Evolutionary conservation across 2,888 invertebrate genomes (phyloP), one percentile per base, ranked within the genome.

Genomic region (Drosophila rellima): DNA sequence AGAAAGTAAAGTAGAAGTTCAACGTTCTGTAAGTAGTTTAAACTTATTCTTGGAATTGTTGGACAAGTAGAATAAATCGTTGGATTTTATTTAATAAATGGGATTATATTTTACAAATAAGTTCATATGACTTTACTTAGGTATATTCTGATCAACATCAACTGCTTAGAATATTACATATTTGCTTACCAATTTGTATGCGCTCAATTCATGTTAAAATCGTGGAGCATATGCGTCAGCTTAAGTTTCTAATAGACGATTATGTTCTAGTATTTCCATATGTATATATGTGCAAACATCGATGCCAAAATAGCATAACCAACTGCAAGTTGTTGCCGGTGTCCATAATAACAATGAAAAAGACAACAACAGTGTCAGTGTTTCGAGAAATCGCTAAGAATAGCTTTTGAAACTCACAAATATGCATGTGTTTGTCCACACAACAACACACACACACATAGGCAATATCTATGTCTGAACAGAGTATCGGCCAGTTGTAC

Each of bases 351-450:
- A 61, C 57, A 65, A 70, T 48, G 61, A 73, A 67, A 80, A 68
- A 69, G 78, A 73, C 70, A 68, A 76, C 72, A 74, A 72, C 70
- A 74, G 62, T 71, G 61, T 65, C 64, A 64, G 51, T 70, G 65
- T 71, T 71, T 70, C 54, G 60, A 83, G 72, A 73, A 86, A 73
- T 67, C 66, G 70, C 69, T 73, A 78, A 83, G 84, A 83, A 80
- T 76, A 74, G 82, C 74, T 79, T 79, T 82, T 57, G 65, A 70
- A 74, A 61, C 55, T 64, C 61, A 62, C 52, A 73, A 74, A 70
- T 74, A 78, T 69, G 66, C 71, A 74, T 74, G 65, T 70, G 60
- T 66, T 33, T 62, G 55, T 59, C 35, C 55, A 56, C 11, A 13
- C 20, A 62, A 66, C 44, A 56, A 23, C 52, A 66, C 39, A 60